Base-by-base conservation (phyloP, 2,113 vertebrate species). In the Etheostoma cragini region DNA sequence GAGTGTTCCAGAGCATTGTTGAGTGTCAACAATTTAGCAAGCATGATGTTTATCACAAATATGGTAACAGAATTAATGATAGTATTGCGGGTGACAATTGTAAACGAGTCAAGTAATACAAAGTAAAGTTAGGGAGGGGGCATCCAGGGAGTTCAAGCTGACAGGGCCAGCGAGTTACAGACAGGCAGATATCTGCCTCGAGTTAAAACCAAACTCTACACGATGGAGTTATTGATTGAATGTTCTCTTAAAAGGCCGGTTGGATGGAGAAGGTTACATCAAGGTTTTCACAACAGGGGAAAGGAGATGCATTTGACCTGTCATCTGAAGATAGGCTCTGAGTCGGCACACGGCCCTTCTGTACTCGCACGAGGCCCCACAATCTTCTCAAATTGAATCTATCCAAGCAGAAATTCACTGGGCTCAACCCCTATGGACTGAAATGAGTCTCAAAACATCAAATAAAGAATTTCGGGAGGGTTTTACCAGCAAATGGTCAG, bases 191-290 rank as follows among this genome's bases (percentile, higher is more conserved):
- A 30, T 80, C 77, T 60, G 60, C 60, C 64, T 58, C 2, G 11
- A 78, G 70, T 78, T 70, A 81, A 83, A 91, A 88, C 83, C 64
- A 82, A 88, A 88, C 68, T 76, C 71, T 16, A 83, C 88, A 78
- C 47, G 65, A 86, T 76, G 76, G 74, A 78, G 11, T 67, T 87
- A 92, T 92, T 87, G 90, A 94, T 92, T 91, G 83, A 87, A 86
- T 82, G 85, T 86, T 91, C 78, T 65, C 71, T 89, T 85, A 85
- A 93, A 88, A 83, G 83, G 72, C 67, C 78, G 80, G 81, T 77
- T 76, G 76, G 84, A 85, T 73, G 61, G 80, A 84, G 77, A 89
- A 91, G 87, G 89, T 91, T 85, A 90, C 76, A 15, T 56, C 80
- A 84, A 90, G 80, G 83, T 87, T 87, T 90, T 89, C 74, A 79